Base-by-base conservation (phyloP, 2,888 invertebrate species). In the Aplocera efformata region DNA sequence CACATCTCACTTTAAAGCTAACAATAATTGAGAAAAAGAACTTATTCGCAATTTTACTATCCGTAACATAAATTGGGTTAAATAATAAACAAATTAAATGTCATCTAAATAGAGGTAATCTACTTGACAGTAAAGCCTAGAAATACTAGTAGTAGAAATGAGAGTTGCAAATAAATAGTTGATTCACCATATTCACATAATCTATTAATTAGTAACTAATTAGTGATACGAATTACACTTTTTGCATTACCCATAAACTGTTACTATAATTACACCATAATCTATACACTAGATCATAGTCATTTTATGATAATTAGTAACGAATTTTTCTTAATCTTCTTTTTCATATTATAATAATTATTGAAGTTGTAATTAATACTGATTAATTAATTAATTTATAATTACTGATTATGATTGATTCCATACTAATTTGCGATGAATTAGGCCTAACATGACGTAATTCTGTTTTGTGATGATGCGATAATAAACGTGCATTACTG, bases 401-500 rank as follows among this genome's bases (percentile, higher is more conserved):
- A 41, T 44, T 42, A 38, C 27, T 41, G 43, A 35, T 45, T 45
- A 36, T 10, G 21, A 47, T 44, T 38, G 32, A 50, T 46, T 40
- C 32, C 31, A 33, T 33, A 41, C 11, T 31, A 36, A 42, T 49
- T 38, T 42, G 31, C 11, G 7, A 29, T 45, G 27, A 11, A 27
- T 39, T 53, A 44, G 58, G 63, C 60, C 63, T 63, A 60, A 45
- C 43, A 34, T 40, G 31, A 39, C 44, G 32, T 54, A 41, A 45
- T 48, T 44, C 48, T 44, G 48, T 54, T 61, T 50, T 56, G 55
- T 75, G 79, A 78, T 66, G 71, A 80, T 77, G 73, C 79, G 72
- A 78, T 68, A 84, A 83, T 85, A 85, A 84, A 86, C 71, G 63
- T 80, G 79, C 83, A 85, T 75, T 75, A 79, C 63, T 65, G 59